Base-by-base conservation (phyloP, 1,140 invertebrate genomes). In the Macrobrachium nipponense region DNA sequence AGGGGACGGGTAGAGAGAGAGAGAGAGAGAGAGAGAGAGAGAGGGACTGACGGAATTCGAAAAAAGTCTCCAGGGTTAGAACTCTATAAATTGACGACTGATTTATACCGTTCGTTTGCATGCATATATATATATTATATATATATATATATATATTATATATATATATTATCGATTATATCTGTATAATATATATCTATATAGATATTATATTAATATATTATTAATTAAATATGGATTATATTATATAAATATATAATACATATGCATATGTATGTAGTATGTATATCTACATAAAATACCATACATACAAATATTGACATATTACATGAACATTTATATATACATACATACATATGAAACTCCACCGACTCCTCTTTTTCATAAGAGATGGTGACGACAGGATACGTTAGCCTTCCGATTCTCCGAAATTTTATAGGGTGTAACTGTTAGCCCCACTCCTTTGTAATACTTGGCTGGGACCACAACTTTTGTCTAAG, bases 151-250 rank as follows among this genome's bases (percentile, higher is more conserved):
- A 80, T 27, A 80, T 27, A 80, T 27, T 18, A 80, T 18, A 68
- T 18, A 80, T 58, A 80, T 58, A 80, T 18, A 80, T n/a, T n/a
- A n/a, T n/a, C n/a, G n/a, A n/a, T n/a, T 23, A 80, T 23, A 80
- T n/a, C 11, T 20, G 27, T n/a, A 81, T 15, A 27, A 27, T 23
- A 81, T 10, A 44, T 15, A 23, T 15, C 8, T 8, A 44, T 12
- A 64, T 36, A 66, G 14, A 64, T 27, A 44, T n/a, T n/a, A n/a
- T n/a, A n/a, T n/a, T n/a, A n/a, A n/a, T n/a, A n/a, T n/a, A n/a
- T n/a, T n/a, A n/a, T n/a, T n/a, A n/a, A n/a, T n/a, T n/a, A n/a
- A n/a, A n/a, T n/a, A n/a, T n/a, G n/a, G n/a, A n/a, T n/a, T n/a
- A n/a, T n/a, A n/a, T n/a, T n/a, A n/a, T n/a, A n/a, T n/a, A n/a